Conservation (phyloP, 2,113 vertebrate genomes). For the Epinephelus cyanopodus region DNA sequence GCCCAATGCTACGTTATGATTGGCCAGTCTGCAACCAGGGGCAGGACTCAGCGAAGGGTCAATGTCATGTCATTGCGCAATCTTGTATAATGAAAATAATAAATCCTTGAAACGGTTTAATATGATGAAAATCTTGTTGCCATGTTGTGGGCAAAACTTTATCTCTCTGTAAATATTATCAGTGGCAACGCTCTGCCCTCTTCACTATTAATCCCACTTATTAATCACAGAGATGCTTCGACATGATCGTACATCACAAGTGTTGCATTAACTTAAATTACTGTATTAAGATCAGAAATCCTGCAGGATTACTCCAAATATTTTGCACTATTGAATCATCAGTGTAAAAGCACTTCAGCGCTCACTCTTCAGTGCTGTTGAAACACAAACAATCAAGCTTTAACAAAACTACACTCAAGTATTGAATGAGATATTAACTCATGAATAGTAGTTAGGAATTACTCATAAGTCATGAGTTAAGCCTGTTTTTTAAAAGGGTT, state of each 20-base stretch:
- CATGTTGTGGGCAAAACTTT: background rate
- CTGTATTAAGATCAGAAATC: conserved; percentile 21
- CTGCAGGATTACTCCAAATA: conserved; percentile 25
- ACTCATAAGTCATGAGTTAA: background rate
- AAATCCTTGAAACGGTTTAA: too few species aligned
- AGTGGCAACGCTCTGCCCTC: background rate
- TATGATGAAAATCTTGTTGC: background rate
- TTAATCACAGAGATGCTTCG: conserved; percentile 16
- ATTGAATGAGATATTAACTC: background rate
- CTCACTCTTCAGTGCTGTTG: background rate
- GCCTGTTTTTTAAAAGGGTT: background rate
- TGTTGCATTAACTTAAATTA: conserved; percentile 16
- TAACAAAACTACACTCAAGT: background rate
- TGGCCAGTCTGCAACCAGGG: too few species aligned
- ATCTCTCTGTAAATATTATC: background rate
- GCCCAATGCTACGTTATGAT: too few species aligned
- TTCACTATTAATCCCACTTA: conserved; percentile 7
- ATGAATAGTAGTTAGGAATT: background rate
- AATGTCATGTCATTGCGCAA: too few species aligned
- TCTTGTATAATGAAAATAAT: too few species aligned
- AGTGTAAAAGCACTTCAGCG: background rate
- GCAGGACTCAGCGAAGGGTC: too few species aligned
- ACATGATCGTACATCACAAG: conserved; percentile 3
- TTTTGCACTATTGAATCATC: background rate
- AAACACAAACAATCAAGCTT: background rate